phyloP scores from a whole-genome alignment of 2,888 invertebrate species.

The Branchipolynoe longqiensis region DNA sequence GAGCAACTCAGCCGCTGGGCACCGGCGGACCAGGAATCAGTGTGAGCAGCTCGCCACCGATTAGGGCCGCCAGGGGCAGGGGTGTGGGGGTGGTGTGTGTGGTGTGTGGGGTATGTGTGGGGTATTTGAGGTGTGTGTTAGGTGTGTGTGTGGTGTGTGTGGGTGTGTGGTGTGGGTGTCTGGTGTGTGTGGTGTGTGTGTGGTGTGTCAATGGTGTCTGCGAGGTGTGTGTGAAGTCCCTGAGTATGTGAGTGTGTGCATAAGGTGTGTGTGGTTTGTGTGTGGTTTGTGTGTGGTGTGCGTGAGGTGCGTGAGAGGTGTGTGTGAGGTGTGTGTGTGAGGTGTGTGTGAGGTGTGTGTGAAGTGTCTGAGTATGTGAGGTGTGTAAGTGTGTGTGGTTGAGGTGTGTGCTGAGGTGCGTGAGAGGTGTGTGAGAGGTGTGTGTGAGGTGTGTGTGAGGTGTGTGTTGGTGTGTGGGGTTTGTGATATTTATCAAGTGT shows the following conservation, averaged over 20 bases:
- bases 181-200: not conserved
- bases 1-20: not conserved
- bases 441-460: not conserved
- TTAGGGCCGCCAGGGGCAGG: not conserved
- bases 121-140: not conserved
- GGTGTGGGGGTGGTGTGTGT: not conserved
- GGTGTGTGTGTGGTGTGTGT: not conserved
- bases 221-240: not conserved
- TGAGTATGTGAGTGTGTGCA: too few relatives aligned
- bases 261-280: not conserved
- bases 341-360: not conserved
- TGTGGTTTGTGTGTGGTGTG: not conserved
- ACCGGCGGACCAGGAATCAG: constrained; percentile 23
- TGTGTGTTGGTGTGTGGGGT: not conserved
- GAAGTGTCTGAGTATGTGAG: not conserved
- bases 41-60: not conserved
- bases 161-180: not conserved
- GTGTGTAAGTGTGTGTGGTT: not conserved
- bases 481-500: too few relatives aligned
- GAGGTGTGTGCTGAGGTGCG: not conserved
- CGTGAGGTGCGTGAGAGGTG: too few relatives aligned
- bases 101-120: not conserved
- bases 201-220: not conserved
- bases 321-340: not conserved
- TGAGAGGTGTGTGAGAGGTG: not conserved